Evolutionary conservation across 2,113 vertebrate species (phyloP).

Genomic region (Natator depressus): DNA sequence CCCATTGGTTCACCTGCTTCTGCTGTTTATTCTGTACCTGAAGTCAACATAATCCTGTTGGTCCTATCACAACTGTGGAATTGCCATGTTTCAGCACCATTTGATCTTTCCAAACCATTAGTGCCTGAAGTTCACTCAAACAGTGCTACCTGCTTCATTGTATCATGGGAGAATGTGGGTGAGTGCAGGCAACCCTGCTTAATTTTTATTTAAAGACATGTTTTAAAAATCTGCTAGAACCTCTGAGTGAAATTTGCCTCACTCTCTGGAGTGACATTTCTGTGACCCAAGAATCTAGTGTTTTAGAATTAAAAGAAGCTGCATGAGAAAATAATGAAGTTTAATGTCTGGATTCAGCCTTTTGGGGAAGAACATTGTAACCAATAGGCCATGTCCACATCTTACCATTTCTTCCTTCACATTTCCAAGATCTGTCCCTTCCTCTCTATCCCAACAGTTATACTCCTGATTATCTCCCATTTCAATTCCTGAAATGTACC

Average conservation of each 20-base stretch:
- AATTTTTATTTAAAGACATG: neutral
- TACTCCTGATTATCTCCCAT: neutral
- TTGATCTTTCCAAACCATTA: neutral
- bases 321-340: neutral
- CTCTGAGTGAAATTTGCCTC: neutral
- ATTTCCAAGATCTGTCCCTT: neutral
- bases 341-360: neutral
- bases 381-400: neutral
- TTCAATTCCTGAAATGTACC: neutral
- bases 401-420: neutral
- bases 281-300: neutral
- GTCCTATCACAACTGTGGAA: neutral
- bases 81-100: neutral
- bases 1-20: neutral
- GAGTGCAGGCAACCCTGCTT: neutral
- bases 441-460: neutral
- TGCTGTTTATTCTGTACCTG: neutral
- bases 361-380: neutral
- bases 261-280: neutral
- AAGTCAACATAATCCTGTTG: neutral
- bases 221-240: neutral
- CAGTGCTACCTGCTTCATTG: neutral
- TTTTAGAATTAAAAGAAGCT: neutral
- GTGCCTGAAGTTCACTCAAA: neutral
- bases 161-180: neutral